A percentile compares a stretch with the other conserved stretches of the same genome.
phyloP scores from a whole-genome alignment of 2,888 invertebrate genomes.

The Trachelus stipa region DNA sequence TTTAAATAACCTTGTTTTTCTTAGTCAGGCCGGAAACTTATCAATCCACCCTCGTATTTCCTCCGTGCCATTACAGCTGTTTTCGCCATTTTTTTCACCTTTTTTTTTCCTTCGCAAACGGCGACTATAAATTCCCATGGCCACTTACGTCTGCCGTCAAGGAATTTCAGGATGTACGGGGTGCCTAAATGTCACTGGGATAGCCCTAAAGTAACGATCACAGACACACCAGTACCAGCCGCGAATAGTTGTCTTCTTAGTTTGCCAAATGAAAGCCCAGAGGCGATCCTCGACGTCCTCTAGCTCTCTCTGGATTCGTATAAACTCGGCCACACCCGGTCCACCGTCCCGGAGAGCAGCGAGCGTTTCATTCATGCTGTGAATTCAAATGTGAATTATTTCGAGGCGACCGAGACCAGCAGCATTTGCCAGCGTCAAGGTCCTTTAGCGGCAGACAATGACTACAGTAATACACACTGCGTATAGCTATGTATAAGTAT shows the following conservation, averaged over 20 bases:
- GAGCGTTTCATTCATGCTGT: constrained; percentile 39
- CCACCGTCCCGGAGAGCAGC: background rate
- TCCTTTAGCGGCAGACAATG: constrained; percentile 19
- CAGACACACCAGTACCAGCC: background rate
- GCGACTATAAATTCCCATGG: background rate
- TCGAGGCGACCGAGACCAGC: constrained; percentile 31
- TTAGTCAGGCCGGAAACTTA: too few relatives aligned
- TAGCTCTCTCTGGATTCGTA: background rate
- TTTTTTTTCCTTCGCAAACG: background rate
- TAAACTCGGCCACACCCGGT: background rate
- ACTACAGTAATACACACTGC: background rate
- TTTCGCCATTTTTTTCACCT: background rate
- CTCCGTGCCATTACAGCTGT: constrained; percentile 1
- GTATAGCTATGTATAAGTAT: background rate
- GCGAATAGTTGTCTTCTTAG: background rate
- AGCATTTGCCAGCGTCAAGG: constrained; percentile 31
- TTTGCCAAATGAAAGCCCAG: background rate
- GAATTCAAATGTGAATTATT: constrained; percentile 43
- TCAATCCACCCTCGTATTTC: too few relatives aligned
- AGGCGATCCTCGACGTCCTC: constrained; percentile 34
- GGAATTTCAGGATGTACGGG: background rate
- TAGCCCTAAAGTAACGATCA: background rate
- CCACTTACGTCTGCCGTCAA: background rate
- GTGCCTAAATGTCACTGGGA: background rate
- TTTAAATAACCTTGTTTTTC: too few relatives aligned